These are phyloP conservation scores for Acleris cristana DNA, from an alignment of 2,888 invertebrate species.

Conservation along the genomic window DNA sequence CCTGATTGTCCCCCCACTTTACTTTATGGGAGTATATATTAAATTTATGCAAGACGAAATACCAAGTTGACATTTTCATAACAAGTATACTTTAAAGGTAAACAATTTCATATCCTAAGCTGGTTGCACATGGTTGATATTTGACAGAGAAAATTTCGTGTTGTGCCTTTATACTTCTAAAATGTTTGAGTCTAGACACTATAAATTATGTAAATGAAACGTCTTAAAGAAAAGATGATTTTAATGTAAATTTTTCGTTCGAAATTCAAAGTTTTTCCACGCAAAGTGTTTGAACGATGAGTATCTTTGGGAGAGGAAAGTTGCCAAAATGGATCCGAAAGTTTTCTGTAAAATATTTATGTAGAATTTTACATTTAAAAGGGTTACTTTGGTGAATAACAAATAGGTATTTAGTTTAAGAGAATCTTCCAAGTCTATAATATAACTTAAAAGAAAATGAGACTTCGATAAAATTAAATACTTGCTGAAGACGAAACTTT, in stretches of 20 bases:
- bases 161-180: constrained; percentile 13
- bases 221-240: constrained; percentile 31
- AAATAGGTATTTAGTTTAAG: no score
- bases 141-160: background rate
- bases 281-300: constrained; percentile 17
- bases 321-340: constrained; percentile 12
- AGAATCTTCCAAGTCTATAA: no score
- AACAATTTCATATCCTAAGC: background rate
- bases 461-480: no score
- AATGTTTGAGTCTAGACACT: constrained; percentile 33
- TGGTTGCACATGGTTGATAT: background rate
- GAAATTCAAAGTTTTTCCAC: constrained; percentile 17
- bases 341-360: constrained; percentile 15
- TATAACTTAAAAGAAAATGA: no score
- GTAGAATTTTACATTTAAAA: background rate
- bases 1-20: constrained; percentile 22
- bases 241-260: constrained; percentile 32
- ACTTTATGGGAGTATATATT: constrained; percentile 21
- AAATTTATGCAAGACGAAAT: constrained; percentile 33
- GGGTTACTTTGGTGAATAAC: no score
- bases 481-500: no score
- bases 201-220: constrained; percentile 39
- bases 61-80: constrained; percentile 19
- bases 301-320: constrained; percentile 8
- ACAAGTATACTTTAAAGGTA: background rate